Conservation (phyloP, 2,888 invertebrate species). For the Tryphoninae sp. region DNA sequence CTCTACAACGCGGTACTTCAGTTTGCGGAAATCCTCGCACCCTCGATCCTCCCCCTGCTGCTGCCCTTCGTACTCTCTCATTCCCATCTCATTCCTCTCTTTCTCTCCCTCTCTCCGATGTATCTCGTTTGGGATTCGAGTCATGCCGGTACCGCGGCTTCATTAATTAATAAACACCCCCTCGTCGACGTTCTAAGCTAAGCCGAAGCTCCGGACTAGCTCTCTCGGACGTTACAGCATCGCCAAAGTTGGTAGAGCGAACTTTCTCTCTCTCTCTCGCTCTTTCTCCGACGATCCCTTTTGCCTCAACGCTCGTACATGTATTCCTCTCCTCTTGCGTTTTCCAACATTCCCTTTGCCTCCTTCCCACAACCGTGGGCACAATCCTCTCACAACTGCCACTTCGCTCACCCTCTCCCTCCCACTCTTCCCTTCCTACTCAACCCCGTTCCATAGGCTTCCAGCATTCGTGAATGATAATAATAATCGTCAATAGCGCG, state of each 20-base stretch:
- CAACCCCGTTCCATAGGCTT: slow-evolving; percentile 31
- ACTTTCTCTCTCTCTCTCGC: slow-evolving; percentile 15
- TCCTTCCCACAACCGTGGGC: slow-evolving; percentile 3
- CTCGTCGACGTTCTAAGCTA: slow-evolving; percentile 57
- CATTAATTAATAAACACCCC: slow-evolving; percentile 68
- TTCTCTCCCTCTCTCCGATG: slow-evolving; percentile 23
- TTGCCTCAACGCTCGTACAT: slow-evolving; percentile 12
- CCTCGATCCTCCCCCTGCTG: slow-evolving; percentile 9
- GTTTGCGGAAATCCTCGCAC: slow-evolving; percentile 49
- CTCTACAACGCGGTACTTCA: slow-evolving; percentile 37
- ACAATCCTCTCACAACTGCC: slow-evolving; percentile 33
- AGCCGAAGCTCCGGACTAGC: slow-evolving; percentile 49
- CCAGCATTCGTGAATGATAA: slow-evolving; percentile 56
- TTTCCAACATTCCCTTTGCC: slow-evolving; percentile 34
- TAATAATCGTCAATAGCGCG: slow-evolving; percentile 63
- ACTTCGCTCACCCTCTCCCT: slow-evolving; percentile 2
- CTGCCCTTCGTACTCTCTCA: neutral
- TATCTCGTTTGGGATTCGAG: slow-evolving; percentile 60
- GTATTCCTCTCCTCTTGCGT: neutral
- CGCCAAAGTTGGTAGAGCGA: slow-evolving; percentile 41
- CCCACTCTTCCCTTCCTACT: neutral
- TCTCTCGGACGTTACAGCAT: slow-evolving; percentile 31
- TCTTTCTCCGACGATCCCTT: slow-evolving; percentile 3
- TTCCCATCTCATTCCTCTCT: slow-evolving; percentile 1
- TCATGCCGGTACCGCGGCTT: slow-evolving; percentile 64